A percentile compares a stretch with the other conserved stretches of the same genome.
Conservation (phyloP, 2,797 vertebrate species). For the Etheostoma nigrum region DNA sequence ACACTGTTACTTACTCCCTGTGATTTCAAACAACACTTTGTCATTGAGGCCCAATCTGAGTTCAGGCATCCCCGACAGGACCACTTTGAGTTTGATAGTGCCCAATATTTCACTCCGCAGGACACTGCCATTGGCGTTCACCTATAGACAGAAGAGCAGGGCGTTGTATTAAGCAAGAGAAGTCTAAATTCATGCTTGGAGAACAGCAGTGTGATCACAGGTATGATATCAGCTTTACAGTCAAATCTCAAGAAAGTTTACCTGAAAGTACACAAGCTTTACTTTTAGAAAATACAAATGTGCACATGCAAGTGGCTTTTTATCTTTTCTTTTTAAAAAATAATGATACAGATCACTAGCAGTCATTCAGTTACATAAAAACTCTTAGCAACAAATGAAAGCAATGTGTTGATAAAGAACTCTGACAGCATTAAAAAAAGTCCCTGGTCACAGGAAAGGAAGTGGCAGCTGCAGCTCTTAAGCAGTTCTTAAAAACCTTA, state of each 20-base stretch:
- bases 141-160: conserved; percentile 66
- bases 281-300: background rate
- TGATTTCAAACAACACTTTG: conserved; percentile 89
- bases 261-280: background rate
- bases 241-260: background rate
- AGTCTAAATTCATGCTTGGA: background rate
- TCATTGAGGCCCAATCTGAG: conserved; percentile 88
- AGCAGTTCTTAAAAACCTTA: conserved; percentile 3
- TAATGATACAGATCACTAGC: background rate
- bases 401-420: background rate
- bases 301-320: background rate
- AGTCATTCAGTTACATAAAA: conserved; percentile 1
- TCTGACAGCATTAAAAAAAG: background rate
- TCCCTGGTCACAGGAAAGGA: conserved; percentile 38
- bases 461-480: background rate
- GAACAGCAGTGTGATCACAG: background rate
- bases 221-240: background rate
- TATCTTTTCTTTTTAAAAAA: background rate
- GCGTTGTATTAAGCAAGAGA: background rate
- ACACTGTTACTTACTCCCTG: conserved; percentile 83
- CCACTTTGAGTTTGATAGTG: conserved; percentile 85
- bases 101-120: conserved; percentile 88
- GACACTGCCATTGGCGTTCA: conserved; percentile 84
- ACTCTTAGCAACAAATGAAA: conserved; percentile 18
- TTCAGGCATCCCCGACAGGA: conserved; percentile 89